Percentiles rank a stretch among this genome's conserved stretches.
Evolutionary conservation across 2,797 vertebrate genomes (phyloP).

Genomic region (Heliangelus exortis): DNA sequence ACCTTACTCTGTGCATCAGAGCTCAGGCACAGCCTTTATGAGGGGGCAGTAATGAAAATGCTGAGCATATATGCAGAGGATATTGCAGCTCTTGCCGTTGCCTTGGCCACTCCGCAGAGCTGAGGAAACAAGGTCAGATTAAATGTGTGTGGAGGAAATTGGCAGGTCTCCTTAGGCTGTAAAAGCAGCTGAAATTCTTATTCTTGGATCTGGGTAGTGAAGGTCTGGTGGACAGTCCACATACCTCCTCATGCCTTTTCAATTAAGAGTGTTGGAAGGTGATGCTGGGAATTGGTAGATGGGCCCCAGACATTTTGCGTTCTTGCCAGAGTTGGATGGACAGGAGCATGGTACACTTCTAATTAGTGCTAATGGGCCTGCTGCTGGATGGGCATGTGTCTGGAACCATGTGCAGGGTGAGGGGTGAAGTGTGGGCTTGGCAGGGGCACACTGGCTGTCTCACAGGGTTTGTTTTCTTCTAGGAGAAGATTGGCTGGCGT

Average conservation of each 20-base stretch:
- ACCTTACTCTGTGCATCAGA: not conserved
- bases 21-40: not conserved
- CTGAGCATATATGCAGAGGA: not conserved
- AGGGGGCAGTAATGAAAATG: not conserved
- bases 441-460: not conserved
- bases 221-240: slow-evolving; percentile 18
- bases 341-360: not conserved
- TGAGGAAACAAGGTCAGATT: slow-evolving; percentile 52
- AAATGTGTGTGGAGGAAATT: slow-evolving; percentile 55
- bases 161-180: slow-evolving; percentile 45
- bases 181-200: slow-evolving; percentile 53
- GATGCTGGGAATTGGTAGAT: not conserved
- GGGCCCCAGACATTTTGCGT: not conserved
- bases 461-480: slow-evolving; percentile 14
- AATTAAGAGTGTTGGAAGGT: not conserved
- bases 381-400: not conserved
- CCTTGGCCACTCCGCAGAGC: not conserved
- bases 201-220: slow-evolving; percentile 39
- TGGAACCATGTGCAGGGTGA: not conserved
- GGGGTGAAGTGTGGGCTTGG: not conserved
- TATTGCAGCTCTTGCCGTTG: not conserved
- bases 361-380: not conserved
- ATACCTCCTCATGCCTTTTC: not conserved
- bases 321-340: not conserved
- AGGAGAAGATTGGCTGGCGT: slow-evolving; percentile 95